phyloP scores from a whole-genome alignment of 1,140 invertebrate species.

The Calliphora vicina region DNA sequence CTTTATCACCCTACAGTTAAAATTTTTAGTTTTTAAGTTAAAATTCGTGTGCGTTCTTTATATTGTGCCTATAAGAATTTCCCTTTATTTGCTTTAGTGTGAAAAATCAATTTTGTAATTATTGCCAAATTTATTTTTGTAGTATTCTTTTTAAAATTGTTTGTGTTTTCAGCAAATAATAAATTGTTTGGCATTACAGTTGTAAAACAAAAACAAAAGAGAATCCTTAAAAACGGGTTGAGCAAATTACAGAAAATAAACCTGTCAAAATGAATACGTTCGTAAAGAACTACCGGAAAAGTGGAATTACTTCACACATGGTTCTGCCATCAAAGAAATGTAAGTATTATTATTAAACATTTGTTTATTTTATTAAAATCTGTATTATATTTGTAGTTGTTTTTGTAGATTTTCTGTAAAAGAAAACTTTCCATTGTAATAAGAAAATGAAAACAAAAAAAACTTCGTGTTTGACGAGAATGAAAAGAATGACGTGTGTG shows the following conservation, averaged over 20 bases:
- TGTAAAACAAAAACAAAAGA: not conserved
- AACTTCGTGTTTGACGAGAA: not conserved
- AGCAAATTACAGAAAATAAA: not conserved
- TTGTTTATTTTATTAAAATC: not conserved
- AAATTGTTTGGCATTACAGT: too few species aligned
- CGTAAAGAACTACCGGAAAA: not conserved
- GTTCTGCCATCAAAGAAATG: constrained; percentile 16
- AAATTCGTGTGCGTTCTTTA: too few species aligned
- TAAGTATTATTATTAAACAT: not conserved
- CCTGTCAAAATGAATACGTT: constrained; percentile 19
- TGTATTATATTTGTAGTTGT: not conserved
- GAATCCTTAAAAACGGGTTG: not conserved
- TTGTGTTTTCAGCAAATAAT: not conserved
- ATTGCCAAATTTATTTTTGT: not conserved
- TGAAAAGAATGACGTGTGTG: not conserved
- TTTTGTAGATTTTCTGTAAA: not conserved
- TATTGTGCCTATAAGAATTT: too few species aligned
- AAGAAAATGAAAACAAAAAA: not conserved
- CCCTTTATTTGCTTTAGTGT: too few species aligned
- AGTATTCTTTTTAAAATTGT: not conserved
- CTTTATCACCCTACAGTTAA: too few species aligned
- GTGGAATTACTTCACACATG: not conserved
- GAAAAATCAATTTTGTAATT: not conserved
- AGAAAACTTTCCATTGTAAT: constrained; percentile 27
- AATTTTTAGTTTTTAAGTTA: too few species aligned